Base-by-base conservation (phyloP, 2,888 invertebrate species). In the Drosophila paranaensis region DNA sequence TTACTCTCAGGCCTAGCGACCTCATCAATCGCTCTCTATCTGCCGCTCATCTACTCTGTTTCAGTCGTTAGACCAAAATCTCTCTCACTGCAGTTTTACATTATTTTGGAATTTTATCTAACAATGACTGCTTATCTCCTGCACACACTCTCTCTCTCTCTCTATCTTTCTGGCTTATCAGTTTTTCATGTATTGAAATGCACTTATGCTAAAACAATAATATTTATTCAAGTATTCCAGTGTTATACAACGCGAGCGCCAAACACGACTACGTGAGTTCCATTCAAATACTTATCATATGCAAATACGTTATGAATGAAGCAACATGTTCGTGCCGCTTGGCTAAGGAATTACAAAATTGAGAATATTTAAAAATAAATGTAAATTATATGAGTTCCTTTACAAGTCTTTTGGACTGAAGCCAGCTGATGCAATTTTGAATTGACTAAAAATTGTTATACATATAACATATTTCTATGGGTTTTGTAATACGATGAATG, bases 231-330 rank as follows among this genome's bases (percentile, higher is more conserved):
- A 46, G 6, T 42, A 45, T 51, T 42, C 20, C 27, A 39, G 27
- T 39, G 50, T 58, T 37, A 25, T 35, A 58, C 39, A 63, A 39
- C 6, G 14, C 37, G 25, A 37, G 33, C n/a, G 42, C 16, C 6
- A 42, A 69, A 88, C 88, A 72, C 51, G 42, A 54, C 63, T 74
- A 88, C 83, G 83, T 83, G 83, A 60, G 71, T 51, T 85, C 71
- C 13, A 57, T 54, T 53, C 27, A 42, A 63, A 51, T 60, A 27
- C 33, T 62, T 57, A 74, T 78, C 74, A 20, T 33, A 40, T 30
- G 48, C 33, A 35, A 46, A 30, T 46, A 9, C 27, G 27, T 50
- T 40, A 42, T 64, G 60, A 54, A 71, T 63, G 53, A 45, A 33
- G 45, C 20, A 16, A 13, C 20, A 13, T 14, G 53, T 64, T 73